phyloP scores from a whole-genome alignment of 2,797 vertebrate species.

The Fistularia commersonii region DNA sequence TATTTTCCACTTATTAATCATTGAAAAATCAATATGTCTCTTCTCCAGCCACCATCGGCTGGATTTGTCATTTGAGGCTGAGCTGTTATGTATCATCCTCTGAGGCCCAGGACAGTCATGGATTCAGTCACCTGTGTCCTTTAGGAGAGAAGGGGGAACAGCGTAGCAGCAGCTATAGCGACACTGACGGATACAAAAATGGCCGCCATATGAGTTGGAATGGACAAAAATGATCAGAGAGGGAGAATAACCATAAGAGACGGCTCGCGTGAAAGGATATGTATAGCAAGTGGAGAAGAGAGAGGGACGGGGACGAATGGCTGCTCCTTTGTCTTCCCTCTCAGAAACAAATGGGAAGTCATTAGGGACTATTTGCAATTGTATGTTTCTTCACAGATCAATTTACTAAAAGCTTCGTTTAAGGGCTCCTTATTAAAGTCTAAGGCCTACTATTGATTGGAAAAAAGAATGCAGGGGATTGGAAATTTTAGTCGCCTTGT shows the following conservation, averaged over 20 bases:
- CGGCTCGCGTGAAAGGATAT: not conserved
- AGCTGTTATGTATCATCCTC: slow-evolving; percentile 91
- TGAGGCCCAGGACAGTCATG: slow-evolving; percentile 90
- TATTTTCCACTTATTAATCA: slow-evolving; percentile 99
- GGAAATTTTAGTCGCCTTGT: not conserved
- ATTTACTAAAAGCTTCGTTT: slow-evolving; percentile 80
- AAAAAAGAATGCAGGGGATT: slow-evolving; percentile 33
- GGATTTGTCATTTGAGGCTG: slow-evolving; percentile 94
- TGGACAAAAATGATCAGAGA: slow-evolving; percentile 20
- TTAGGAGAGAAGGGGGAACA: slow-evolving; percentile 70
- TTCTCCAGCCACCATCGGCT: slow-evolving; percentile 88
- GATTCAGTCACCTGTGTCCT: slow-evolving; percentile 97
- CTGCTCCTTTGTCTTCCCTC: slow-evolving; percentile 43
- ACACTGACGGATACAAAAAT: slow-evolving; percentile 22
- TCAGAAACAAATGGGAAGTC: slow-evolving; percentile 75
- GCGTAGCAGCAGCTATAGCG: slow-evolving; percentile 14
- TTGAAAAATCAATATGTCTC: slow-evolving; percentile 99
- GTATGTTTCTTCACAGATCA: slow-evolving; percentile 79
- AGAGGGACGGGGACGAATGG: slow-evolving; percentile 33
- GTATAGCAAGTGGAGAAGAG: slow-evolving; percentile 29
- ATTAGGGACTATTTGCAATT: slow-evolving; percentile 85
- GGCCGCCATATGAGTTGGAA: slow-evolving; percentile 7
- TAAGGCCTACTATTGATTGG: slow-evolving; percentile 59
- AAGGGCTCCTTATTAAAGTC: slow-evolving; percentile 79
- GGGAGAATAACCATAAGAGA: slow-evolving; percentile 13